Base-by-base conservation (phyloP, 2,113 vertebrate genomes). In the Hippocampus guttulatus region DNA sequence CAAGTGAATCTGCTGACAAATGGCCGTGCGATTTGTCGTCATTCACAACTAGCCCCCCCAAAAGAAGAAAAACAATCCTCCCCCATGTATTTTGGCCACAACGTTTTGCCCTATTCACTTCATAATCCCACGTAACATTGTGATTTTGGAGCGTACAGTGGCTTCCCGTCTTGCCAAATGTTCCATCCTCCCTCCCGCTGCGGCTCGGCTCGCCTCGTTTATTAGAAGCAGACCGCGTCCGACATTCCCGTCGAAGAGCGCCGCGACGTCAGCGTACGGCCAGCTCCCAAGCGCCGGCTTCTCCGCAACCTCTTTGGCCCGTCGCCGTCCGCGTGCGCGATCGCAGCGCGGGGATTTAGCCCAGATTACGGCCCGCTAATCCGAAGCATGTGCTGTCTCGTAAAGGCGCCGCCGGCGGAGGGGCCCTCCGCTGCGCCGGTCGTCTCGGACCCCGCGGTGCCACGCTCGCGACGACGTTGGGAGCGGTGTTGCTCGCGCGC, bases 301-400 rank as follows among this genome's bases (percentile, higher is more conserved):
- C 51, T 20, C 18, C 7, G 51, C 62, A 75, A 87, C 85, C 85
- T 64, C 78, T 78, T 75, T 72, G 72, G 58, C 55, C 25, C 55
- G 27, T 18, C 27, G 58, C 66, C 45, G 49, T 85, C 55, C 75
- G 78, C 76, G 75, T 85, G 78, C 73, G 69, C 16, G 68, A 88
- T 80, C 87, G 79, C 73, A 71, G 85, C 64, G 64, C 82, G 70
- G 30, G 79, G 66, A 75, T 89, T 90, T 91, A 88, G 85, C 84
- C 71, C 81, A 82, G 89, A 93, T 93, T 91, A 93, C 80, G 38
- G 71, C 88, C 85, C 93, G 86, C 87, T 94, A 94, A 94, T 94
- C 91, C 91, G 80, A 90, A 90, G 82, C 90, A 91, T 93, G 90
- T 93, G 92, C 80, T 5, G 47, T 6, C 47, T 64, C 74, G 75